Conservation (phyloP, 2,797 vertebrate genomes). For the Gobio occitaniae region DNA sequence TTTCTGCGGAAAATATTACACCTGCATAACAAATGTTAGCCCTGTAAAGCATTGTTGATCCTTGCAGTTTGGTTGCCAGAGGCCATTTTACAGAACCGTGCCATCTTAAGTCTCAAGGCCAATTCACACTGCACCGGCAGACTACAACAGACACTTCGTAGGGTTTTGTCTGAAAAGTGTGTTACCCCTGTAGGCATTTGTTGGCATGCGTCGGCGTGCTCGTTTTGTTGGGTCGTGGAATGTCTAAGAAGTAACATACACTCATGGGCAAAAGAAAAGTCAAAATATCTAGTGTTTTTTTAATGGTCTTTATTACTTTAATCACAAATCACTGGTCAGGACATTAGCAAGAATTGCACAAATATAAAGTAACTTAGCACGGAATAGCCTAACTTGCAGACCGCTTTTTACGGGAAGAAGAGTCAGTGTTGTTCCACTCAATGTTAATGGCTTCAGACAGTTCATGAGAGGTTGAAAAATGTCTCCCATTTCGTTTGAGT, state of each 20-base stretch:
- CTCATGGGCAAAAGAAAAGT: background rate
- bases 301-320: background rate
- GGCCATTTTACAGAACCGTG: background rate
- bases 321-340: background rate
- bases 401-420: background rate
- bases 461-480: background rate
- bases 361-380: no score
- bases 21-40: background rate
- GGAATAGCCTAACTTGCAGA: no score
- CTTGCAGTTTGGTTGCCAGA: background rate
- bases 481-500: background rate
- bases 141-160: no score
- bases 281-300: no score
- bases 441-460: background rate
- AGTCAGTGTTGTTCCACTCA: background rate
- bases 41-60: background rate
- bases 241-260: background rate
- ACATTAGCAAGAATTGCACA: background rate
- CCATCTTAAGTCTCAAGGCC: background rate
- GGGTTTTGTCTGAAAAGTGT: background rate
- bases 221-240: background rate
- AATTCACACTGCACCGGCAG: background rate
- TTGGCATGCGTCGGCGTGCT: background rate
- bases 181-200: background rate
- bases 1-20: background rate